phyloP scores from a whole-genome alignment of 2,888 invertebrate species.

The Harmothoe impar region DNA sequence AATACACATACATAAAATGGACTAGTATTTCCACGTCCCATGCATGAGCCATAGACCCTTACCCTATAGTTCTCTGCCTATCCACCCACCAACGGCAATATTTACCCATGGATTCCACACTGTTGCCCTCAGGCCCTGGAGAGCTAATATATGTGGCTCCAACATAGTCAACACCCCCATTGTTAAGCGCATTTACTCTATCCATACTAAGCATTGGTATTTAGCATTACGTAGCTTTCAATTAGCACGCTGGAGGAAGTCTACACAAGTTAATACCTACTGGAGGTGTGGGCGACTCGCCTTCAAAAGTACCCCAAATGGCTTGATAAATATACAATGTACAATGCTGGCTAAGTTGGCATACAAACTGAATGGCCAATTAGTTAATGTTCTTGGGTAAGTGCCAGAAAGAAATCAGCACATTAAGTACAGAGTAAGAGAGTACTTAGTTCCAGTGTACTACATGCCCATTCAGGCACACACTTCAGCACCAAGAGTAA shows the following conservation, averaged over 20 bases:
- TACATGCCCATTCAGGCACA: too few species aligned
- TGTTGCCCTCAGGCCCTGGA: background rate
- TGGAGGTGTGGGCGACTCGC: background rate
- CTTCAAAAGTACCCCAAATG: background rate
- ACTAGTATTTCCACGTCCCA: too few species aligned
- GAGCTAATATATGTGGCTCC: background rate
- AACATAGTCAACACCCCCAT: background rate
- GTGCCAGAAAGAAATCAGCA: too few species aligned
- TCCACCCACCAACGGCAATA: background rate
- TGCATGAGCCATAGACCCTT: too few species aligned
- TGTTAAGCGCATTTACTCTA: background rate
- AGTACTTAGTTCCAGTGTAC: too few species aligned
- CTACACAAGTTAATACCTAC: background rate
- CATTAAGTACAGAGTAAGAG: too few species aligned
- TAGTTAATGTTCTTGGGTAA: background rate
- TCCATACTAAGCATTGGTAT: background rate
- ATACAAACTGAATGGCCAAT: background rate
- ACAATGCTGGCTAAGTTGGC: background rate
- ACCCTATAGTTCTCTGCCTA: background rate
- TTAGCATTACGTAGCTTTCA: constrained; percentile 9
- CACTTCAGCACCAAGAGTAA: too few species aligned
- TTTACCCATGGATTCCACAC: background rate
- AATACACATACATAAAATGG: too few species aligned
- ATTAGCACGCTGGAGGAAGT: background rate
- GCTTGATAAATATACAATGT: background rate